phyloP scores from a whole-genome alignment of 2,888 invertebrate species.

The Macrosoma leucophasiata region DNA sequence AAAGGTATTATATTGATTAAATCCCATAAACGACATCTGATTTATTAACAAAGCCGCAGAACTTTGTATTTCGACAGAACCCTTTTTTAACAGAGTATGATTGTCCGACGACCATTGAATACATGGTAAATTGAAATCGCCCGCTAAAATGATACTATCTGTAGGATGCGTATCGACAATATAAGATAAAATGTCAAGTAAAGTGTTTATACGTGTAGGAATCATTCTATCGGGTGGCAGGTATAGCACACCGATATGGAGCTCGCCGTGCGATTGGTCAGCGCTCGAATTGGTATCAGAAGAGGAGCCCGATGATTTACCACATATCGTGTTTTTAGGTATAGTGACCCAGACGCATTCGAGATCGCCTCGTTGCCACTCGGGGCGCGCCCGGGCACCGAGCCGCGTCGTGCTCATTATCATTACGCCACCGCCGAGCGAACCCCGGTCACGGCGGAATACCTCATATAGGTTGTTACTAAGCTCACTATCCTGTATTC shows the following conservation, averaged over 20 bases:
- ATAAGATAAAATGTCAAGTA: background rate
- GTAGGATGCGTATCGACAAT: slow-evolving; percentile 5
- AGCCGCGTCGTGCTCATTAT: no score
- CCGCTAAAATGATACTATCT: slow-evolving; percentile 15
- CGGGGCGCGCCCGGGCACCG: no score
- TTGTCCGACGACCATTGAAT: slow-evolving; percentile 11
- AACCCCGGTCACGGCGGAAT: no score
- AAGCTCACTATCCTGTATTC: no score
- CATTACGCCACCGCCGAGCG: no score
- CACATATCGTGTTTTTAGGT: background rate
- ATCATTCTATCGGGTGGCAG: background rate
- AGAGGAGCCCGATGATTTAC: background rate
- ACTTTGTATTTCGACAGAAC: slow-evolving; percentile 6
- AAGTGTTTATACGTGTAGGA: background rate
- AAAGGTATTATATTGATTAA: slow-evolving; percentile 1
- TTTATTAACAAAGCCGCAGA: slow-evolving; percentile 1
- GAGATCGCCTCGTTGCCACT: no score
- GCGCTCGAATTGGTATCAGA: background rate
- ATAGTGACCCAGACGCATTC: background rate
- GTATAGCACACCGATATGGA: slow-evolving; percentile 2
- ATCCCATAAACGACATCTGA: background rate
- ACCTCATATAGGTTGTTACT: no score
- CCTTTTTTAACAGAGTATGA: slow-evolving; percentile 8
- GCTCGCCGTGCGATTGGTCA: background rate
- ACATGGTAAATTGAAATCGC: slow-evolving; percentile 19